Evolutionary conservation across 2,888 invertebrate species (phyloP).

Genomic region (Xestia c-nigrum): DNA sequence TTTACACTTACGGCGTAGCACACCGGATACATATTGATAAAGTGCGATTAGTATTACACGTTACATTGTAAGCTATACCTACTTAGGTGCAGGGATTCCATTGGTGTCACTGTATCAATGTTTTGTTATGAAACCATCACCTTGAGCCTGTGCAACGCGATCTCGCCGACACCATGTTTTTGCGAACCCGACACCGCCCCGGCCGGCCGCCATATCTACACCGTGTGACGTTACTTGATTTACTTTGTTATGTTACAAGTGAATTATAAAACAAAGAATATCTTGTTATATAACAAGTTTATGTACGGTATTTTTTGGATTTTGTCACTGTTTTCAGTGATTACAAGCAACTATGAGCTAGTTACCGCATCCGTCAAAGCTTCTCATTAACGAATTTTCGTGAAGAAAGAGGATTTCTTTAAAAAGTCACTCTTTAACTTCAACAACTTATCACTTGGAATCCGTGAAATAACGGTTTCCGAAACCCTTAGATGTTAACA

Average conservation of each 20-base stretch:
- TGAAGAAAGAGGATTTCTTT: background rate
- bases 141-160: conserved; percentile 84
- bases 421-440: background rate
- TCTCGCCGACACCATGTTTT: conserved; percentile 81
- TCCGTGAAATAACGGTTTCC: background rate
- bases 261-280: conserved; percentile 30
- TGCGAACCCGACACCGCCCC: conserved; percentile 72
- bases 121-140: conserved; percentile 79
- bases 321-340: too few relatives aligned
- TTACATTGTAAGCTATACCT: conserved; percentile 61
- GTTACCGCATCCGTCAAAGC: background rate
- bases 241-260: conserved; percentile 42
- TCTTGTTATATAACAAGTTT: background rate
- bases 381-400: background rate
- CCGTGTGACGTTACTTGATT: conserved; percentile 67
- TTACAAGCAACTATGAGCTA: background rate
- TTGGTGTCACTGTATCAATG: conserved; percentile 72
- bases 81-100: conserved; percentile 73
- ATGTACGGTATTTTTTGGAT: background rate
- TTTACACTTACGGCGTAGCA: conserved; percentile 32
- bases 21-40: conserved; percentile 66
- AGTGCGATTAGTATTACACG: conserved; percentile 49
- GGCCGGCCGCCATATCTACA: conserved; percentile 34
- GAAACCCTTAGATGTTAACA: too few relatives aligned
- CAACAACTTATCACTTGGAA: background rate